Evolutionary conservation across 2,113 vertebrate species (phyloP).

Genomic region (Apus apus): DNA sequence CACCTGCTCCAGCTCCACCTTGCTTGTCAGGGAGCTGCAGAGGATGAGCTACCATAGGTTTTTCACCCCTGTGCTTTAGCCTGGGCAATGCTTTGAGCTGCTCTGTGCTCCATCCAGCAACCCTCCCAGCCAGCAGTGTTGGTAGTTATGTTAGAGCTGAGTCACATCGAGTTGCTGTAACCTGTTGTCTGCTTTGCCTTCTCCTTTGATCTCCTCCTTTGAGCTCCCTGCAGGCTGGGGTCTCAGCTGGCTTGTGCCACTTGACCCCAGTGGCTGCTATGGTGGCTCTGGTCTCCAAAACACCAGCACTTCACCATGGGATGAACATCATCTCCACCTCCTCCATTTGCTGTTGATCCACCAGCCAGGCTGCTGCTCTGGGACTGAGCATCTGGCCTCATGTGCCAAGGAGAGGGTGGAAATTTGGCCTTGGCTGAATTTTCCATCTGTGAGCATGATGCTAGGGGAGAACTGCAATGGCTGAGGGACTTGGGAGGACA

Average conservation of each 20-base stretch:
- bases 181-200: background rate
- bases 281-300: background rate
- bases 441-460: fast-evolving
- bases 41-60: background rate
- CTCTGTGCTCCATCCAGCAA: background rate
- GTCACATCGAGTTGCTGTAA: background rate
- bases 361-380: background rate
- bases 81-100: background rate
- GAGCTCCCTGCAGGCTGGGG: background rate
- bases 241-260: background rate
- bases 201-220: background rate
- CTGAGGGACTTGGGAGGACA: background rate
- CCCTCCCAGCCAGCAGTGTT: background rate
- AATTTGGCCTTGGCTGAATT: background rate
- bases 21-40: background rate
- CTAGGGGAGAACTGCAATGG: background rate
- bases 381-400: background rate
- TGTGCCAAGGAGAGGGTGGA: background rate
- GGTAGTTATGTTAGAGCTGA: background rate
- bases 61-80: background rate
- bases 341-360: background rate
- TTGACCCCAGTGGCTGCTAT: background rate
- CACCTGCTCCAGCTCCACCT: background rate
- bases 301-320: background rate
- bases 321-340: background rate